Percentiles rank a stretch among this genome's conserved stretches.
Conservation (phyloP, 1,140 invertebrate genomes). For the Cecropterus lyciades region DNA sequence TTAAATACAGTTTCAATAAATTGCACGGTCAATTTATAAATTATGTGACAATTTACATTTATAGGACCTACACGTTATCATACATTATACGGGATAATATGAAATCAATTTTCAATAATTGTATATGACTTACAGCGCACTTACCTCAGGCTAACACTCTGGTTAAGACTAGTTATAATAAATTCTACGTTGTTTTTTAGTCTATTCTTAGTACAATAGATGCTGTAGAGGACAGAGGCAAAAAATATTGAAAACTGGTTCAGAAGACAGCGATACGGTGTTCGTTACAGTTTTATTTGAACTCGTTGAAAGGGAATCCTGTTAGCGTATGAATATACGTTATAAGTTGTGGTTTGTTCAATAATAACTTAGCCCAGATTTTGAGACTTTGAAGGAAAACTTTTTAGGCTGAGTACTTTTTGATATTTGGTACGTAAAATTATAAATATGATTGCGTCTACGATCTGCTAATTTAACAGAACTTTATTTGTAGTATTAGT, state of each 20-base stretch:
- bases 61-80: no score
- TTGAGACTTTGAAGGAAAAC: no score
- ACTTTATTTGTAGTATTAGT: no score
- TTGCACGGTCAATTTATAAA: no score
- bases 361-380: no score
- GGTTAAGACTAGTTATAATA: slow-evolving; percentile 24
- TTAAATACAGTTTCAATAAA: no score
- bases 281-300: slow-evolving; percentile 32
- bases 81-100: neutral
- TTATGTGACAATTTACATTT: no score
- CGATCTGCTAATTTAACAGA: no score
- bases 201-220: slow-evolving; percentile 37
- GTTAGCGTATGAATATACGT: slow-evolving; percentile 15
- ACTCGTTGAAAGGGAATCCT: slow-evolving; percentile 31
- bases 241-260: slow-evolving; percentile 34
- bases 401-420: no score
- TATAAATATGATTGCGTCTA: no score
- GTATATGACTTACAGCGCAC: slow-evolving; percentile 10
- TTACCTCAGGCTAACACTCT: slow-evolving; percentile 1
- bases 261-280: slow-evolving; percentile 25
- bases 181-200: slow-evolving; percentile 19
- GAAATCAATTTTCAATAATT: slow-evolving; percentile 26
- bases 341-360: neutral
- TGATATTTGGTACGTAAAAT: no score
- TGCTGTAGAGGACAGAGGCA: neutral